phyloP scores from a whole-genome alignment of 2,888 invertebrate genomes.

The Notodonta ziczac region DNA sequence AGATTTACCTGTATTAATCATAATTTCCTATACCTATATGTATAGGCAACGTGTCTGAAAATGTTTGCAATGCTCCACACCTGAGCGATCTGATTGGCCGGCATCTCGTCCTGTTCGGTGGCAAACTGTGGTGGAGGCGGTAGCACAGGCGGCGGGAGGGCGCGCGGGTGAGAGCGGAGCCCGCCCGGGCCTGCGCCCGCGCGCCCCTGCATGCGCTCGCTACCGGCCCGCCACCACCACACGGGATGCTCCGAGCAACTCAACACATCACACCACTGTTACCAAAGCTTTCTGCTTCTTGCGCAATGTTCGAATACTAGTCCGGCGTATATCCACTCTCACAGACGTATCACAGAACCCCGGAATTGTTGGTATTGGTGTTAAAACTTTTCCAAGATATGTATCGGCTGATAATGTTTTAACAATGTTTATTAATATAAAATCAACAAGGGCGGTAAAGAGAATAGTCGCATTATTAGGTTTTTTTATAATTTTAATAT shows the following conservation, averaged over 20 bases:
- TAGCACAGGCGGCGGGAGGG: slow-evolving; percentile 76
- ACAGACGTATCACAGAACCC: slow-evolving; percentile 25
- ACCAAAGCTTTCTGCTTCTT: slow-evolving; percentile 23
- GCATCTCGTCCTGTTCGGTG: slow-evolving; percentile 78
- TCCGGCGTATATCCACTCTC: slow-evolving; percentile 19
- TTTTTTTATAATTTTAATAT: no score
- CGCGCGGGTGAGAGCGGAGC: slow-evolving; percentile 80
- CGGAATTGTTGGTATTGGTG: not conserved
- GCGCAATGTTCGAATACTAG: slow-evolving; percentile 12
- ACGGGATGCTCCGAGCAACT: slow-evolving; percentile 34
- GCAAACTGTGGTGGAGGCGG: slow-evolving; percentile 80
- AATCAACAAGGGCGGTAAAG: no score
- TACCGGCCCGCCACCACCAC: slow-evolving; percentile 65
- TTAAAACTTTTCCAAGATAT: not conserved
- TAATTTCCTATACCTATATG: not conserved
- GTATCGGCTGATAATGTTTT: no score
- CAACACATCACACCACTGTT: slow-evolving; percentile 42
- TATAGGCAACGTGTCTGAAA: no score
- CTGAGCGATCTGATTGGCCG: slow-evolving; percentile 81
- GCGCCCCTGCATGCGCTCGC: slow-evolving; percentile 81
- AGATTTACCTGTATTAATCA: no score
- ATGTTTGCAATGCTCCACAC: slow-evolving; percentile 42
- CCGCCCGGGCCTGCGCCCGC: slow-evolving; percentile 79
- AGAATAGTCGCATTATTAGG: no score
- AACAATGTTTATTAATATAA: no score